Base-by-base conservation (phyloP, 2,888 invertebrate species). In the Oscheius onirici region DNA sequence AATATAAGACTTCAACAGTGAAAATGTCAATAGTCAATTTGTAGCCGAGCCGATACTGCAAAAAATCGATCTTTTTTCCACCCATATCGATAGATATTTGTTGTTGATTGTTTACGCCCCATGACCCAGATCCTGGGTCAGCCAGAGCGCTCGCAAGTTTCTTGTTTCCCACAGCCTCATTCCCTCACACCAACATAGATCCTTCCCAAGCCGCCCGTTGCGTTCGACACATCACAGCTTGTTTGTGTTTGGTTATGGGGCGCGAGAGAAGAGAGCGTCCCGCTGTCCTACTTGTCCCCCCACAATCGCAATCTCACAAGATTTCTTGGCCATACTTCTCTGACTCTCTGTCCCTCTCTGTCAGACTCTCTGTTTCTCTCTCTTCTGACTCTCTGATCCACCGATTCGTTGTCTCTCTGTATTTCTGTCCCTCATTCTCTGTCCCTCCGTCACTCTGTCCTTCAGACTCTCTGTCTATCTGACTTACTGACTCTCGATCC, bases 351-450 rank as follows among this genome's bases (percentile, higher is more conserved):
- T 65, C 43, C 54, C 72, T 68, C 22, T 51, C 46, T 69, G 13
- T 72, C 68, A 69, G 63, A 43, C 24, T 54, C 46, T 57, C 63
- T 28, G 28, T 46, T 28, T 51, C 51, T 3, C 40, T 26, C 40
- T 57, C n/a, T n/a, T n/a, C n/a, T 46, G 46, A 13, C 5, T 46
- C 26, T 46, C 61, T n/a, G n/a, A n/a, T n/a, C n/a, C n/a, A n/a
- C n/a, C n/a, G n/a, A n/a, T n/a, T n/a, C n/a, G n/a, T n/a, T 20
- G 52, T 65, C 43, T 61, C 72, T 68, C 22, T 51, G 41, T 69
- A 13, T 72, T 60, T 72, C 68, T 46, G 22, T 54, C 46, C 61
- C 63, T 28, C 46, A 28, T 28, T 51, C 51, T 3, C 40, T 46
- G 46, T 22, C 5, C 24, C 26, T 46, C 61, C 24, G 52, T 65